Percentiles rank a stretch among this genome's conserved stretches.
Evolutionary conservation across 2,888 invertebrate genomes (phyloP).

Genomic region (Amiota mariae): DNA sequence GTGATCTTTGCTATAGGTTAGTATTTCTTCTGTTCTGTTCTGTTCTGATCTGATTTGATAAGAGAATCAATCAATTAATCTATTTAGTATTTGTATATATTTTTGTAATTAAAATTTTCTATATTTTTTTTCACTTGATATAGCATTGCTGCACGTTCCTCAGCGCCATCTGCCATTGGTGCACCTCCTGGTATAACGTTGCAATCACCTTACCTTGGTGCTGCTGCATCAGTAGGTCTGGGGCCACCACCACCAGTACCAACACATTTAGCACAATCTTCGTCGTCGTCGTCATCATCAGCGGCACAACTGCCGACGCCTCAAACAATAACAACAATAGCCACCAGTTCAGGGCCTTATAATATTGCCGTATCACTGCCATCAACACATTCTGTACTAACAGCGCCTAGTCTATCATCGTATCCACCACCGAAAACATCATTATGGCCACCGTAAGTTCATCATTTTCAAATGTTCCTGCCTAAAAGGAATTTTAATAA

Average conservation of each 20-base stretch:
- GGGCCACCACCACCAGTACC: constrained; percentile 35
- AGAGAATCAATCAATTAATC: not conserved
- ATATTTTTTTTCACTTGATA: constrained; percentile 3
- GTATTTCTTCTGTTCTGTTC: constrained; percentile 10
- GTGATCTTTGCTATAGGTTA: constrained; percentile 90
- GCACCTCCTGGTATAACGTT: constrained; percentile 41
- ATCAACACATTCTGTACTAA: constrained; percentile 47
- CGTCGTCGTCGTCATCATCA: constrained; percentile 62
- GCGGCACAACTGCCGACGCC: constrained; percentile 25
- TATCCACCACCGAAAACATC: constrained; percentile 64
- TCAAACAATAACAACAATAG: constrained; percentile 5
- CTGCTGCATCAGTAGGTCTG: constrained; percentile 41
- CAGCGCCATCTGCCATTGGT: constrained; percentile 35
- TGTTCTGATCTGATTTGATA: no score
- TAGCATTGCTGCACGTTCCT: constrained; percentile 47
- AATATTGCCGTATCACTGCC: constrained; percentile 41
- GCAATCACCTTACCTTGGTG: constrained; percentile 35
- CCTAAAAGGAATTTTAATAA: not conserved
- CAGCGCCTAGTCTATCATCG: constrained; percentile 60
- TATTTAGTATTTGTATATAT: no score
- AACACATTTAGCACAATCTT: constrained; percentile 67
- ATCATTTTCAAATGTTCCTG: not conserved
- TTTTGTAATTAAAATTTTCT: constrained; percentile 10
- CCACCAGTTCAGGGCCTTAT: constrained; percentile 34
- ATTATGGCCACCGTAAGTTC: constrained; percentile 68